Base-by-base conservation (phyloP, 2,797 vertebrate species). In the Aselliscus stoliczkanus region DNA sequence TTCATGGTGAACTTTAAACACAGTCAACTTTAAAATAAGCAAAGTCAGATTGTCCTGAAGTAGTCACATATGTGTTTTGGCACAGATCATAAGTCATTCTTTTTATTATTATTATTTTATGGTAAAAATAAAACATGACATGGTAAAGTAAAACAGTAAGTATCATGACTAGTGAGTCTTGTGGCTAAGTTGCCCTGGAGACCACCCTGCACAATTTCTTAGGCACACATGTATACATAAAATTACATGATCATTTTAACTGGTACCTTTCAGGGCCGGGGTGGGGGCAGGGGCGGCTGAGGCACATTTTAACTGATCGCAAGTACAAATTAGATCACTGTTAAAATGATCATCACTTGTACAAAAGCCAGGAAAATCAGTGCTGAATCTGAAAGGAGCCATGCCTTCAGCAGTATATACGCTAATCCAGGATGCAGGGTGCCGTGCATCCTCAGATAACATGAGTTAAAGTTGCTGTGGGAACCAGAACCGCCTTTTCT, bases 321-420 rank as follows among this genome's bases (percentile, higher is more conserved):
- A 75, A 79, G 69, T 88, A 79, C 64, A 92, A 37, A 96, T 96
- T 95, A 96, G 89, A 69, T 96, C 64, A 44, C 82, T 88, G 21
- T 81, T 81, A 65, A 75, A 17, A 54, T 54, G 94, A 37, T 75
- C 64, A 89, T 93, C 79, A 44, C 39, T 83, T 89, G 54, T 84
- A 79, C 50, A 56, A 90, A 94, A 93, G 72, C 77, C 90, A 93
- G 88, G 93, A 95, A 89, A 94, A 44, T 62, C 75, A 89, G 42
- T 14, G 1, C 77, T 69, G 62, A 54, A 79, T 93, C 44, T 88
- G 89, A 89, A 54, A 50, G 62, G 25, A 47, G 42, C 39, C 29
- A 6, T 75, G 21, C 65, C 69, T 85, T 50, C 54, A 83, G 54
- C 25, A 72, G 5, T 69, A 39, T 65, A 21, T 8, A 42, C 50